Evolutionary conservation across 1,140 invertebrate species (phyloP).

Genomic region (Agrilus planipennis): DNA sequence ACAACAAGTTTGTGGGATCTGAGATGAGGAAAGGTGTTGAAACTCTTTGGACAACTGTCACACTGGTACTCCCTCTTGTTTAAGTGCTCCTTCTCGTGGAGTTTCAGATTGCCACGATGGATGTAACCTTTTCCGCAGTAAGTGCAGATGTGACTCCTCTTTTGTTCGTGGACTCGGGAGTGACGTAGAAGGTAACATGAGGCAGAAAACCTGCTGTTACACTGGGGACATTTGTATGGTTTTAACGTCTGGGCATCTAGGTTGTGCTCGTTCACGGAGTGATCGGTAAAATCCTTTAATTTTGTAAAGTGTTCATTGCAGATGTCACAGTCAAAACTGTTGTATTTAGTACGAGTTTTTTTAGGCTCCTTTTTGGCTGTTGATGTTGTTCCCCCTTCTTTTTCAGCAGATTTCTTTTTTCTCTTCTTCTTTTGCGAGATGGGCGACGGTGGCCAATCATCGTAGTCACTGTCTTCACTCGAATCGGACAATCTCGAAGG

Average conservation of each 20-base stretch:
- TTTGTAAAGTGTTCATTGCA: conserved; percentile 14
- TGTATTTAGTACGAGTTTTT: conserved; percentile 2
- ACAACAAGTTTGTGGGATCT: conserved; percentile 20
- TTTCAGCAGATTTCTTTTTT: no score
- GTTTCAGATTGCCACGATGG: conserved; percentile 38
- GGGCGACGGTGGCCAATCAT: no score
- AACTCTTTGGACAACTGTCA: conserved; percentile 49
- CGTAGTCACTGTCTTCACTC: no score
- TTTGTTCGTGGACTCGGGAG: conserved; percentile 19
- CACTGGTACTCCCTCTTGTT: conserved; percentile 58
- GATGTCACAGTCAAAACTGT: conserved; percentile 16
- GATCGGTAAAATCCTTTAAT: conserved; percentile 17
- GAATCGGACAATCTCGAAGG: no score
- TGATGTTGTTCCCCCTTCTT: no score
- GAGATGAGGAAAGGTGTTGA: conserved; percentile 30
- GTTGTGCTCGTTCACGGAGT: conserved; percentile 39
- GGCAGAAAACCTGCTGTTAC: conserved; percentile 13
- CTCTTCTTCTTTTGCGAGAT: no score
- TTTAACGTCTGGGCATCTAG: conserved; percentile 37
- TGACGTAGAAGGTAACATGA: conserved; percentile 21
- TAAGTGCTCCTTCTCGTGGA: conserved; percentile 46
- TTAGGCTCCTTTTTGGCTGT: no score
- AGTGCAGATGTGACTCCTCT: conserved; percentile 32
- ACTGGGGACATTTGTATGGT: conserved; percentile 35
- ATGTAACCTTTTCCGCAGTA: conserved; percentile 49